Evolutionary conservation across 2,113 vertebrate genomes (phyloP), one percentile per base, ranked within the genome.

Genomic region (Tetrao urogallus): DNA sequence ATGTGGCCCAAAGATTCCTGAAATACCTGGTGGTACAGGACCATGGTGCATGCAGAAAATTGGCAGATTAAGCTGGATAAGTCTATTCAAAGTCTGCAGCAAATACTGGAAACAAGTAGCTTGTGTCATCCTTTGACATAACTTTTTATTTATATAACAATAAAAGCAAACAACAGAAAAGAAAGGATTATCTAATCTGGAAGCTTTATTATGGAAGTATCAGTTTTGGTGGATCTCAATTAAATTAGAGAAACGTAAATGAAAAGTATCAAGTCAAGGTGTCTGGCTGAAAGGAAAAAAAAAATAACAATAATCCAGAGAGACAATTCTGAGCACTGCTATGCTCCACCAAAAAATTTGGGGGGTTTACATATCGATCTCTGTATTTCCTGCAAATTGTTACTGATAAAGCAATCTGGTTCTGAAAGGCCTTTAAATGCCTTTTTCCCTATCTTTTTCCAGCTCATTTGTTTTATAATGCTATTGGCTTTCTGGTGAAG

Each of bases 21-120:
- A 86, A 73, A 14, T 5, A 86, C 9, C 6, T 19, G 13, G 13
- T 47, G 48, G 5, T 71, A 27, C 11, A 38, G 69, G 16, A 67
- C 48, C 32, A 22, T 52, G 30, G 16, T 10, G 10, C 71, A 3
- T 2, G 3, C 6, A 40, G 40, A 74, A 28, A 11, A 28, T 38
- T 1, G 2, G 9, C 5, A 50, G 36, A 15, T 0, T 1, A 48
- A 27, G 18, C 17, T 50, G 19, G 45, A 10, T 19, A 45, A 60
- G 22, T 6, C 11, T 77, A 10, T 69, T 27, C 5, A 2, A 70
- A 42, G 19, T 7, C 22, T 64, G 18, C 30, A 56, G 48, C 18
- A 66, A 91, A 66, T 16, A 18, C 2, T 60, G 3, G 24, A 21
- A 73, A 21, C 3, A 40, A 73, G 42, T 11, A 73, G 1, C 10